Percentiles rank a stretch among this genome's conserved stretches.
phyloP scores from a whole-genome alignment of 2,113 vertebrate genomes.

The Proterorhinus semilunaris region DNA sequence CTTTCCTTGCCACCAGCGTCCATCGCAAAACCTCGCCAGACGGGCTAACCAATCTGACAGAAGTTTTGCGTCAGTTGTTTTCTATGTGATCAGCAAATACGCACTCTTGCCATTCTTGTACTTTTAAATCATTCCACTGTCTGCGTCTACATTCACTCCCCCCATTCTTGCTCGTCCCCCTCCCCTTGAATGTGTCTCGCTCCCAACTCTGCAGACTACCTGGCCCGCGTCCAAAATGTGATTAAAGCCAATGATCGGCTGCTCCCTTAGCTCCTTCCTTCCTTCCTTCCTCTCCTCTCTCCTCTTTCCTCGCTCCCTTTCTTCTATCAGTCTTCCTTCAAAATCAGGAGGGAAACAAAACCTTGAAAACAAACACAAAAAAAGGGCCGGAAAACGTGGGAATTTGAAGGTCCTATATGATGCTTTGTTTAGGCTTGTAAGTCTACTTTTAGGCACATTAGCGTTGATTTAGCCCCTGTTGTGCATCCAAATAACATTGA shows the following conservation, averaged over 20 bases:
- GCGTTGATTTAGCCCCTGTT: too few species aligned
- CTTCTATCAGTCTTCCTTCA: conserved; percentile 78
- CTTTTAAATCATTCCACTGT: conserved; percentile 73
- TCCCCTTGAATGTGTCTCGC: conserved; percentile 62
- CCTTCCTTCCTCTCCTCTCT: conserved; percentile 61
- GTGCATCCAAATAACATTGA: too few species aligned
- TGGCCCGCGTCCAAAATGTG: conserved; percentile 97
- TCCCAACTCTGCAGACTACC: conserved; percentile 86
- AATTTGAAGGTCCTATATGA: neutral
- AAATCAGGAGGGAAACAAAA: conserved; percentile 56
- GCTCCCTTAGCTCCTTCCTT: conserved; percentile 84
- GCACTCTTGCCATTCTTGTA: conserved; percentile 68
- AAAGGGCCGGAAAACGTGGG: conserved; percentile 41
- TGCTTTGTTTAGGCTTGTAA: too few species aligned
- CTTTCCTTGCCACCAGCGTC: neutral
- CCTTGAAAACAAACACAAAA: conserved; percentile 35
- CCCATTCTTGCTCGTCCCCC: conserved; percentile 24
- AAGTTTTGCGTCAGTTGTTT: conserved; percentile 1
- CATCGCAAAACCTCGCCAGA: neutral
- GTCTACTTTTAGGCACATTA: too few species aligned
- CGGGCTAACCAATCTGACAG: neutral
- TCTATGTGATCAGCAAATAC: conserved; percentile 37
- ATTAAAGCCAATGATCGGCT: conserved; percentile 99
- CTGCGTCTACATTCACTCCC: conserved; percentile 4
- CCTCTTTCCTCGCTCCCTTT: conserved; percentile 29